These are phyloP conservation scores for Ptyas mucosa DNA, from an alignment of 2,113 vertebrate genomes.

Conservation along the genomic window DNA sequence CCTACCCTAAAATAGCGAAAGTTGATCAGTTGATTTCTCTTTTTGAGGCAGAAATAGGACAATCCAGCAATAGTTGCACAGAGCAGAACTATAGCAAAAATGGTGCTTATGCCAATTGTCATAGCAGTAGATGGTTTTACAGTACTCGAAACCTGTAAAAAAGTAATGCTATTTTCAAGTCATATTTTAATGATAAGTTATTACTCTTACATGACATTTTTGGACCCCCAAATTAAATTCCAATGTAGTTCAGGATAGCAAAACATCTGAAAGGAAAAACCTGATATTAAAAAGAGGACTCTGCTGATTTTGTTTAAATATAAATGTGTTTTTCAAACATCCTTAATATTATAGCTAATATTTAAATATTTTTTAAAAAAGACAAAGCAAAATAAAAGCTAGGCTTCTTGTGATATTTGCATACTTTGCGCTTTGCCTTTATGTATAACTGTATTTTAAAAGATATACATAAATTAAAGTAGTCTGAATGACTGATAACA, in stretches of 20 bases:
- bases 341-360: neutral
- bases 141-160: conserved; percentile 28
- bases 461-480: neutral
- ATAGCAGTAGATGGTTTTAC: conserved; percentile 29
- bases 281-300: neutral
- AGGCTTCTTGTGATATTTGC: neutral
- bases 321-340: neutral
- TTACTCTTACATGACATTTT: neutral
- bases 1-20: conserved; percentile 81
- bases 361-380: neutral
- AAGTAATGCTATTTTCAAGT: neutral
- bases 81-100: conserved; percentile 57
- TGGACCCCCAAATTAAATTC: neutral
- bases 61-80: conserved; percentile 57
- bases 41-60: conserved; percentile 68
- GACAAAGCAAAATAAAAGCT: neutral
- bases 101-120: conserved; percentile 41
- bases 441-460: neutral
- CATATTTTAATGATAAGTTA: neutral
- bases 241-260: neutral
- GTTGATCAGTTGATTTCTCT: conserved; percentile 73
- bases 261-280: neutral
- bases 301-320: neutral
- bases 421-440: neutral
- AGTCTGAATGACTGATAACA: neutral